Percentiles rank a stretch among this genome's conserved stretches.
These are phyloP conservation scores for Acropternis orthonyx DNA, from an alignment of 2,797 vertebrate species.

Conservation along the genomic window DNA sequence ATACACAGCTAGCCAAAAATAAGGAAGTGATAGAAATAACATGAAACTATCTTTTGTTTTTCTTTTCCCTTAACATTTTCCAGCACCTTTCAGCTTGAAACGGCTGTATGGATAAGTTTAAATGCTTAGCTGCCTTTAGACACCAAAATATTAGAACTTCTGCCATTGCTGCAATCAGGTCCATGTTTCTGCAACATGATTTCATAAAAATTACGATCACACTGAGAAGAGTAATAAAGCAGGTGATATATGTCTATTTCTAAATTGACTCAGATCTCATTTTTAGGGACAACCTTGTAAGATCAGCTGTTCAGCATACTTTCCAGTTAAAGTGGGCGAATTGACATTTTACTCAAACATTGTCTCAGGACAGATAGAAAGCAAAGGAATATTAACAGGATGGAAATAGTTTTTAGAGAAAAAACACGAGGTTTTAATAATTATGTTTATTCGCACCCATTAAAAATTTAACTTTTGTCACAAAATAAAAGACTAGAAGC, in stretches of 20 bases:
- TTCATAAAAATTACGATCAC: background rate
- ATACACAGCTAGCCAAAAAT: background rate
- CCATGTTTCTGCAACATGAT: background rate
- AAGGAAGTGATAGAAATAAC: background rate
- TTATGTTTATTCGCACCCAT: rapidly evolving
- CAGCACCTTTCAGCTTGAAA: background rate
- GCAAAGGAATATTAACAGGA: background rate
- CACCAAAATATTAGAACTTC: background rate
- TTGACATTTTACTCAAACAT: background rate
- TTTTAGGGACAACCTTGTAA: background rate
- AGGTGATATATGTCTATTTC: background rate
- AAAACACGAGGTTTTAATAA: background rate
- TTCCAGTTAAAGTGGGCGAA: background rate
- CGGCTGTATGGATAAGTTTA: background rate
- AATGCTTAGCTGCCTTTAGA: background rate
- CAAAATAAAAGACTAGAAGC: background rate
- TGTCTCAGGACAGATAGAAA: background rate
- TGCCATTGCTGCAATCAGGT: background rate
- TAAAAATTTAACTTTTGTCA: background rate
- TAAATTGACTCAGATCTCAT: background rate
- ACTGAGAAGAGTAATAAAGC: background rate
- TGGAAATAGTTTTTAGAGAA: background rate
- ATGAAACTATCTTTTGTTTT: background rate
- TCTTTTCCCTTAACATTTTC: background rate
- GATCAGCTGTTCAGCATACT: background rate